Conservation (phyloP, 2,113 vertebrate species). For the Eleginops maclovinus region DNA sequence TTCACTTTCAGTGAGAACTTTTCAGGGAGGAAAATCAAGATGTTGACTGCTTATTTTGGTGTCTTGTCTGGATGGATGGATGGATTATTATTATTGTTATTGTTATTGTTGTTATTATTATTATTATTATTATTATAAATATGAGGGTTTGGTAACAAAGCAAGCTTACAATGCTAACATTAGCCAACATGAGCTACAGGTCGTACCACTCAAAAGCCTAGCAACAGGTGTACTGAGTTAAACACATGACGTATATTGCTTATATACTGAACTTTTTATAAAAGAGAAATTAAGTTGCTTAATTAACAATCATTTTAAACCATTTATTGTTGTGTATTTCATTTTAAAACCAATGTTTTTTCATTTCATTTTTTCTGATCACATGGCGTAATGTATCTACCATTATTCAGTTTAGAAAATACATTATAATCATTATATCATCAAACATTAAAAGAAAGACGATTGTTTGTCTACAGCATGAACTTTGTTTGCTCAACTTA, state of each 20-base stretch:
- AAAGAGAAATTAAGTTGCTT: no score
- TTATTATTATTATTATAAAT: no score
- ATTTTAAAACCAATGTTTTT: conserved; percentile 1
- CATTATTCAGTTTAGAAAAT: no score
- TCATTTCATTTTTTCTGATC: neutral
- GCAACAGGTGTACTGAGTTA: neutral
- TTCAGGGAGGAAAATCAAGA: neutral
- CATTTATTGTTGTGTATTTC: neutral
- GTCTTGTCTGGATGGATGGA: no score
- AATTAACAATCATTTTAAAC: neutral
- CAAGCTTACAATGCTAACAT: no score
- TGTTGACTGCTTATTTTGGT: neutral
- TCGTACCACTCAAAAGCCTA: no score
- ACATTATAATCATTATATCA: neutral
- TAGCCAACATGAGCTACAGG: no score
- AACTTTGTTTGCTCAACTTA: conserved; percentile 31
- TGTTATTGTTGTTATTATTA: no score
- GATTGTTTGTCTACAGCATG: conserved; percentile 10
- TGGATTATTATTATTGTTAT: no score
- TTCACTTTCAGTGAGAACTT: neutral
- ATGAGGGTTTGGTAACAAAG: neutral
- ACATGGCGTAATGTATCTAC: no score
- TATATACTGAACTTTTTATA: no score
- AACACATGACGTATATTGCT: neutral
- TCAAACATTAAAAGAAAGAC: conserved; percentile 3